phyloP scores from a whole-genome alignment of 2,113 vertebrate species.

The Aegotheles bennettii region DNA sequence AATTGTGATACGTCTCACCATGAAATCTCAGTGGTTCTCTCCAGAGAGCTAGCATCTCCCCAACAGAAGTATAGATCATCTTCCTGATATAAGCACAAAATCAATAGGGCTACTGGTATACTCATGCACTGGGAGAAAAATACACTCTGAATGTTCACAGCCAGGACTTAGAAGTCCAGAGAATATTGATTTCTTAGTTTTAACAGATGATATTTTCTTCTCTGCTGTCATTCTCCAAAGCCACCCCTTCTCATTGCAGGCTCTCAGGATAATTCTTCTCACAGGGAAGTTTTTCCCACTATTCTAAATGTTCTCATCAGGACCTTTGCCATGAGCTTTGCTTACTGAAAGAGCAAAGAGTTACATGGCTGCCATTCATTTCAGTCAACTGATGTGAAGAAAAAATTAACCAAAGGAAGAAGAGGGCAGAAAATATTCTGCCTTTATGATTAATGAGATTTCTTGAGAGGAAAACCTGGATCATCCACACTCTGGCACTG shows the following conservation, averaged over 20 bases:
- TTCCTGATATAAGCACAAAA: slow-evolving; percentile 44
- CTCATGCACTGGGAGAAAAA: slow-evolving; percentile 24
- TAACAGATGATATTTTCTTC: slow-evolving; percentile 18
- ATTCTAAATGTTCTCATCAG: background rate
- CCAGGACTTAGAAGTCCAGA: background rate
- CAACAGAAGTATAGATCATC: slow-evolving; percentile 37
- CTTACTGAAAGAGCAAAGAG: background rate
- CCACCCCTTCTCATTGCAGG: background rate
- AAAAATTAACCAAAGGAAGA: background rate
- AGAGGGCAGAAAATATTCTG: background rate
- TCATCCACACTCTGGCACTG: background rate
- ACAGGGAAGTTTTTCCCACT: background rate
- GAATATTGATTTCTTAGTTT: slow-evolving; percentile 40
- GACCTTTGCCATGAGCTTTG: background rate
- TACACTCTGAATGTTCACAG: background rate
- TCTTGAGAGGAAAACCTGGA: background rate
- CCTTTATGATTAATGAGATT: background rate
- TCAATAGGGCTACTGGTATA: slow-evolving; percentile 41
- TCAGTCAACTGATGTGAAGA: background rate
- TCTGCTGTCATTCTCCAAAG: background rate
- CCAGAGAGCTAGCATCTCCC: background rate
- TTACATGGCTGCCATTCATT: background rate
- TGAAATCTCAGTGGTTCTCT: slow-evolving; percentile 23
- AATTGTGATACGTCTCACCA: background rate
- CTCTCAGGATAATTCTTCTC: background rate